Base-by-base conservation (phyloP, 2,888 invertebrate species). In the Brachyopa scutellaris region DNA sequence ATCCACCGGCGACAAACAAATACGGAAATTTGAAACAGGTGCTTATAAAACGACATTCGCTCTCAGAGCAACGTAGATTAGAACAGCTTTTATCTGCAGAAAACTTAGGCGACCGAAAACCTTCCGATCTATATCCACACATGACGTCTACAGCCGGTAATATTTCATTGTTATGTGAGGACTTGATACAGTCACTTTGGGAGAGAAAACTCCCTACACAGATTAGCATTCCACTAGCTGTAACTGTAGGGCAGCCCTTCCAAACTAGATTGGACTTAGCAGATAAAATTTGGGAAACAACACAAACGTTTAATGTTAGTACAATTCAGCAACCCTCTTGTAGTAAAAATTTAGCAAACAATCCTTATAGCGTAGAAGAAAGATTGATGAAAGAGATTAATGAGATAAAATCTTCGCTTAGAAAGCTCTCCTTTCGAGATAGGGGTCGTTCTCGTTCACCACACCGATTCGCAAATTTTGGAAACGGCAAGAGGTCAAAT, bases 221-320 rank as follows among this genome's bases (percentile, higher is more conserved):
- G n/a, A n/a, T n/a, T n/a, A n/a, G n/a, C n/a, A n/a, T n/a, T n/a
- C n/a, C n/a, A n/a, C n/a, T n/a, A n/a, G n/a, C n/a, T n/a, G n/a
- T n/a, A n/a, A n/a, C n/a, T n/a, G 7, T 36, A 38, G 55, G 23
- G 8, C 38, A 57, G 40, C 55, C 55, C 11, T 57, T 38, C n/a
- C 38, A 57, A 13, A 57, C 6, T 38, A 57, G 19, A 57, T 40
- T 40, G 40, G 55, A 40, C n/a, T 26, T 26, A 53, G 36, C 21
- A 5, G 53, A 53, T 11, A 53, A 53, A 21, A 53, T 53, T 21
- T 53, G 53, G 53, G 36, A 36, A 36, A 36, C 53, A 21, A 53
- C 53, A 19, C 53, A 53, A 21, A 53, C 36, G 7, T 6, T 21
- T n/a, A n/a, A n/a, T n/a, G n/a, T n/a, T n/a, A n/a, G n/a, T n/a